Evolutionary conservation across 1,140 invertebrate species (phyloP), one percentile per base, ranked within the genome.

Genomic region (Whitmania pigra): DNA sequence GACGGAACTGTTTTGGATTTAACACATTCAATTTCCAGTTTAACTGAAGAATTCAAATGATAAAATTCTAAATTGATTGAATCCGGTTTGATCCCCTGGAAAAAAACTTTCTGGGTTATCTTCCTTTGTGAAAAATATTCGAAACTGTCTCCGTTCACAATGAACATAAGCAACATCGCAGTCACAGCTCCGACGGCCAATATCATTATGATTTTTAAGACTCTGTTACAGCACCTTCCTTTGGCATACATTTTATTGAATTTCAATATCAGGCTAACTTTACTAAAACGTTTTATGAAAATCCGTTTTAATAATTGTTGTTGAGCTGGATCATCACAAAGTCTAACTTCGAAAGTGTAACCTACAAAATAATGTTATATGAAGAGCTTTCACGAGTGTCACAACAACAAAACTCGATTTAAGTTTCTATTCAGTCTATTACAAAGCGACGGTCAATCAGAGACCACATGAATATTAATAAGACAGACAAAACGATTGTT

Each of bases 1-100:
- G 67, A 54, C 0, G 77, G 77, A 13, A 27, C 40, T 3, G 77
- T 78, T 36, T 67, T 74, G 17, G 75, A 74, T 53, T 71, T 31
- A 22, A 75, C 72, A 70, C 77, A 78, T 22, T 75, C 73, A 69
- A 74, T 53, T 11, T 40, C 17, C 7, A 53, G 25, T 7, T 13
- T 40, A 20, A 22, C 6, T 11, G 72, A 71, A 27, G 67, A 31
- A 57, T 63, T 63, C 20, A 63, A 63, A 0, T 4, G 11, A 63
- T 31, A 25, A 31, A 63, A 63, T 7, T 63, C 57, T 17, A 63
- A 63, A 25, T 63, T 63, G 22, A 11, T 22, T 13, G 22, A 2
- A 7, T 63, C 29, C 11, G 57, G 57, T 63, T 17, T 63, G 9
- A 13, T 25, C 18, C 29, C 57, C 22, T 31, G 6, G 15, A 18